phyloP scores from a whole-genome alignment of 2,888 invertebrate genomes.

The Griposia aprilina region DNA sequence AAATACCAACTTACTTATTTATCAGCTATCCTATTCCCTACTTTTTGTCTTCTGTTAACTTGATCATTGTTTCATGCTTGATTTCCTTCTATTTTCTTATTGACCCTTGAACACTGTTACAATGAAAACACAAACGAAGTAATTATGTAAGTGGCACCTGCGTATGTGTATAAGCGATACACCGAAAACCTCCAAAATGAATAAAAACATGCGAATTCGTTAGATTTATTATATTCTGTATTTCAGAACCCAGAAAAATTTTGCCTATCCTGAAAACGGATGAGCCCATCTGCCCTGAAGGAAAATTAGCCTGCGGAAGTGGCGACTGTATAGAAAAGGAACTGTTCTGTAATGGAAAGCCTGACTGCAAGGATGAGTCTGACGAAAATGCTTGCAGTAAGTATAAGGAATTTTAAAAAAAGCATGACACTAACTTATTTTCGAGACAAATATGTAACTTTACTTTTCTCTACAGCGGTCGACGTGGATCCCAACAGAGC shows the following conservation, averaged over 20 bases:
- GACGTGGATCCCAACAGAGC: slow-evolving; percentile 97
- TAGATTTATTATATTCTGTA: slow-evolving; percentile 36
- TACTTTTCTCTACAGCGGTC: slow-evolving; percentile 92
- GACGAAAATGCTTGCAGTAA: slow-evolving; percentile 98
- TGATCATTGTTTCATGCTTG: slow-evolving; percentile 79
- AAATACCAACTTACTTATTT: slow-evolving; percentile 53
- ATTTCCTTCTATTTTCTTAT: slow-evolving; percentile 74
- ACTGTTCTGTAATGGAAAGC: slow-evolving; percentile 97
- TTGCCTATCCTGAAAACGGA: slow-evolving; percentile 97
- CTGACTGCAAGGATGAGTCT: slow-evolving; percentile 98
- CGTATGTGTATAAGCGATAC: slow-evolving; percentile 57
- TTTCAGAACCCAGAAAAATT: slow-evolving; percentile 96
- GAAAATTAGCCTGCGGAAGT: slow-evolving; percentile 97
- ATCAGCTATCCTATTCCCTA: slow-evolving; percentile 62
- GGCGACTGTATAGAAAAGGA: slow-evolving; percentile 98
- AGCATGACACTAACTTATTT: not conserved
- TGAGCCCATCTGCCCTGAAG: slow-evolving; percentile 97
- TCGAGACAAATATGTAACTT: slow-evolving; percentile 7
- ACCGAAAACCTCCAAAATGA: slow-evolving; percentile 27
- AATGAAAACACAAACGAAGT: slow-evolving; percentile 74
- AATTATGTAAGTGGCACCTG: slow-evolving; percentile 70
- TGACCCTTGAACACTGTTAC: slow-evolving; percentile 77
- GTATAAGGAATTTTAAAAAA: slow-evolving; percentile 80
- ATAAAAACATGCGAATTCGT: slow-evolving; percentile 25
- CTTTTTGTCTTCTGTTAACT: slow-evolving; percentile 72